Percentiles rank a stretch among this genome's conserved stretches.
phyloP scores from a whole-genome alignment of 1,140 invertebrate genomes.

The Drosophila arawakana region DNA sequence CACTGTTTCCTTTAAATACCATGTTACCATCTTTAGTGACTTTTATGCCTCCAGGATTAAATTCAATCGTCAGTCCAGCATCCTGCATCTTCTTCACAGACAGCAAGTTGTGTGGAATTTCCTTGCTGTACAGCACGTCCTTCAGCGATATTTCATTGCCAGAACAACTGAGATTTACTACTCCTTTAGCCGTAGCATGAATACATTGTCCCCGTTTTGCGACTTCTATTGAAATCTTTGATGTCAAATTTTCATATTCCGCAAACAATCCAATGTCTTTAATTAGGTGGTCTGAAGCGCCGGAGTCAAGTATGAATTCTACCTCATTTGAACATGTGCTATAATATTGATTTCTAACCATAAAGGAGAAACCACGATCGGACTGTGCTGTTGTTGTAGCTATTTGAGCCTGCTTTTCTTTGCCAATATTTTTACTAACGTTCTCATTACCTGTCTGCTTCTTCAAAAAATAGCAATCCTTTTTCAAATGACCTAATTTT shows the following conservation, averaged over 20 bases:
- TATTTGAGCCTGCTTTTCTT: slow-evolving; percentile 40
- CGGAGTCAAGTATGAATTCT: slow-evolving; percentile 63
- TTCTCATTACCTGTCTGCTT: too few species aligned
- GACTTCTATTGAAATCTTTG: slow-evolving; percentile 30
- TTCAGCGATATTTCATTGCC: slow-evolving; percentile 29
- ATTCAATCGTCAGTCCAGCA: slow-evolving; percentile 29
- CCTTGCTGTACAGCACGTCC: slow-evolving; percentile 29
- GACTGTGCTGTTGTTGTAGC: slow-evolving; percentile 23
- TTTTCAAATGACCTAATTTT: too few species aligned
- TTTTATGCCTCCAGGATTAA: slow-evolving; percentile 60
- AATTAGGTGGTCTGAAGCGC: slow-evolving; percentile 51
- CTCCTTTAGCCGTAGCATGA: slow-evolving; percentile 25
- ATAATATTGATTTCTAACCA: slow-evolving; percentile 21
- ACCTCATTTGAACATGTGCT: slow-evolving; percentile 5
- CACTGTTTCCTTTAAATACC: slow-evolving; percentile 24
- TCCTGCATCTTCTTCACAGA: slow-evolving; percentile 42
- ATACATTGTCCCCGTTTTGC: slow-evolving; percentile 43
- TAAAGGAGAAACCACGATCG: slow-evolving; percentile 30
- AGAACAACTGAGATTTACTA: slow-evolving; percentile 17
- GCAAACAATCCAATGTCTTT: slow-evolving; percentile 61
- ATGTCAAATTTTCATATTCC: slow-evolving; percentile 26
- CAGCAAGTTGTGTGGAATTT: slow-evolving; percentile 40
- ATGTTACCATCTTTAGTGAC: slow-evolving; percentile 35
- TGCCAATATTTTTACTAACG: neutral
- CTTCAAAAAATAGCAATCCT: neutral